These are phyloP conservation scores for Drosophila anomalipes DNA, from an alignment of 2,888 invertebrate species.

Conservation along the genomic window DNA sequence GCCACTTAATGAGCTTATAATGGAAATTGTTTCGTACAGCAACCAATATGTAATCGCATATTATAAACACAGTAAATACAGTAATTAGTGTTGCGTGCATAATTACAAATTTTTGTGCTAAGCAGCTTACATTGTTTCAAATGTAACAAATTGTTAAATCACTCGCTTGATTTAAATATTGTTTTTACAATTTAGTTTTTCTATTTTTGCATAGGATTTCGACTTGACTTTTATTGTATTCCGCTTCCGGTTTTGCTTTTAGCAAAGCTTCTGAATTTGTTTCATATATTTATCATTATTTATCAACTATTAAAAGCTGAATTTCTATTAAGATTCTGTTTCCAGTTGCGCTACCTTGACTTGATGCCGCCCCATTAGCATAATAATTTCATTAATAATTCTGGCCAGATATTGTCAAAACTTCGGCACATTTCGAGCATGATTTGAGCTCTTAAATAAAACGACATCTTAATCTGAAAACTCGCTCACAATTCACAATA, in stretches of 20 bases:
- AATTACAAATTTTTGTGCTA: constrained; percentile 10
- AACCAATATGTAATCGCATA: constrained; percentile 22
- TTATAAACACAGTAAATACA: constrained; percentile 13
- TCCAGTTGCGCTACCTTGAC: background rate
- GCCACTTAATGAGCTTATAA: constrained; percentile 70
- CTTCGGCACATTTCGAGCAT: background rate
- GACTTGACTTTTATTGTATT: background rate
- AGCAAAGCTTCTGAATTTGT: background rate
- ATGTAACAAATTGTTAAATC: background rate
- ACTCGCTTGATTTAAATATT: background rate
- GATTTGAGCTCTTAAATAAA: background rate
- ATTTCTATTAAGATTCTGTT: background rate
- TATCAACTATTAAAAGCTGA: background rate
- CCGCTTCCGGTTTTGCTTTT: background rate
- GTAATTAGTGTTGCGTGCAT: constrained; percentile 24
- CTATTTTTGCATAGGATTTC: background rate
- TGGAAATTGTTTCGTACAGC: constrained; percentile 47
- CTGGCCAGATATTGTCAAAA: background rate
- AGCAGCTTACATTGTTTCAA: background rate
- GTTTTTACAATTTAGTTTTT: background rate
- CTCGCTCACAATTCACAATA: background rate
- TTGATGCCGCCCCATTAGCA: background rate
- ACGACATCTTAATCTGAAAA: background rate
- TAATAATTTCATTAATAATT: background rate
- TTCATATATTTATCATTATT: no score